Conservation (phyloP, 1,140 invertebrate genomes). For the Drosophila biarmipes region DNA sequence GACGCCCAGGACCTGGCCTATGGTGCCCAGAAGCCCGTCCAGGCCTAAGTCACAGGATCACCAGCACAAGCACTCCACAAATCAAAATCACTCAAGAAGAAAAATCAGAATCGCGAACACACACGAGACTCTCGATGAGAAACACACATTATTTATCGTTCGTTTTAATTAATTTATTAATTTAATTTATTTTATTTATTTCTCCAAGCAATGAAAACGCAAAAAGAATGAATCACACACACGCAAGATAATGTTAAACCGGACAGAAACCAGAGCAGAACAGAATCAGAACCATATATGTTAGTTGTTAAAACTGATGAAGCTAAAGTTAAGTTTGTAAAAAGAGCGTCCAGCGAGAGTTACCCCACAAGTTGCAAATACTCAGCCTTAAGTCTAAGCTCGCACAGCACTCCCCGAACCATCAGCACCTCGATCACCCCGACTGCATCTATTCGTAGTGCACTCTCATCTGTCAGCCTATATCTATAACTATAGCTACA, state of each 20-base stretch:
- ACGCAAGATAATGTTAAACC: conserved; percentile 36
- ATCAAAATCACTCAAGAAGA: conserved; percentile 25
- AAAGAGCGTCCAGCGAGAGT: conserved; percentile 72
- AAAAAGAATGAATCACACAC: conserved; percentile 40
- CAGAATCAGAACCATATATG: conserved; percentile 49
- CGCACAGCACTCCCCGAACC: conserved; percentile 42
- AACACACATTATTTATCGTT: conserved; percentile 77
- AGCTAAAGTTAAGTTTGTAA: conserved; percentile 75
- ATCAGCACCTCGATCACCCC: conserved; percentile 14
- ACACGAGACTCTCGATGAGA: conserved; percentile 69
- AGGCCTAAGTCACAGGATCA: conserved; percentile 63
- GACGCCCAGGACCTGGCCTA: conserved; percentile 91
- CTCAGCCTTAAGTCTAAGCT: conserved; percentile 75
- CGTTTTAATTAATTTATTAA: conserved; percentile 84
- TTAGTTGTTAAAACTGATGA: conserved; percentile 62
- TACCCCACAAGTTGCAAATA: conserved; percentile 67
- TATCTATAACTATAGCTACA: conserved; percentile 34
- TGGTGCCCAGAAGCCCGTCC: conserved; percentile 88
- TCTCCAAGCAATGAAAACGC: conserved; percentile 59
- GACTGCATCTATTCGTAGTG: conserved; percentile 41
- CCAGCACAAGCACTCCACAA: neutral
- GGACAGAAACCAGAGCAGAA: conserved; percentile 31
- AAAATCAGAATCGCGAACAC: conserved; percentile 37
- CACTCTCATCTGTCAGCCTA: conserved; percentile 28
- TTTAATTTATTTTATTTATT: conserved; percentile 84